phyloP scores from a whole-genome alignment of 2,797 vertebrate genomes.

The Zonotrichia albicollis region DNA sequence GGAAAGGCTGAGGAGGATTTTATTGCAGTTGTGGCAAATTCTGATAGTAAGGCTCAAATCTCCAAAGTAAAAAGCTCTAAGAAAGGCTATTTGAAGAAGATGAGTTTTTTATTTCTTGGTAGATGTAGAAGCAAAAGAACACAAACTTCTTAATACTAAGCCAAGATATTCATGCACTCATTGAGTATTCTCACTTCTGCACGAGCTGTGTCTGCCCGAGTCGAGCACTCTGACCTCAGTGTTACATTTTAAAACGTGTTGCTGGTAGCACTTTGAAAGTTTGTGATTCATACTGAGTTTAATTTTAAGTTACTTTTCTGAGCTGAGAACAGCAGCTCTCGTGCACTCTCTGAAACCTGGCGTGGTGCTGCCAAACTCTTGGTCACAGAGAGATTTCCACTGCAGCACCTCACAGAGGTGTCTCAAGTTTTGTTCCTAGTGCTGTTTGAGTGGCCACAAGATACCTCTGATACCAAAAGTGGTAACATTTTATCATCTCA shows the following conservation, averaged over 20 bases:
- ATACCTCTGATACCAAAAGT: neutral
- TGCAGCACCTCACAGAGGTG: neutral
- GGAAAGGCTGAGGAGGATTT: neutral
- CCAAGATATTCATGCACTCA: rapidly evolving
- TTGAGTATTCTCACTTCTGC: neutral
- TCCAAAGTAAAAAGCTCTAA: neutral
- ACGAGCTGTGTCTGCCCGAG: neutral
- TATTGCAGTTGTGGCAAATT: neutral
- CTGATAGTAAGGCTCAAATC: neutral
- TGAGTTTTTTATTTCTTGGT: neutral
- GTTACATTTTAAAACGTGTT: neutral
- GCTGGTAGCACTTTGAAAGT: neutral
- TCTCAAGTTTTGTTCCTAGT: neutral
- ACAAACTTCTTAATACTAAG: neutral
- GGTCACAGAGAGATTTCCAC: neutral
- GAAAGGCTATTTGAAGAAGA: neutral
- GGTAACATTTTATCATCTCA: neutral
- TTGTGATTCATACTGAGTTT: neutral
- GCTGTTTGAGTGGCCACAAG: neutral
- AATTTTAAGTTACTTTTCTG: neutral
- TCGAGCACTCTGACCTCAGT: neutral
- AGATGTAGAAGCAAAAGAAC: neutral
- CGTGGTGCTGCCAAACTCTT: neutral
- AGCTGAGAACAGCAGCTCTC: neutral
- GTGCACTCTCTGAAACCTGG: rapidly evolving